These are phyloP conservation scores for Drosophila prosaltans DNA, from an alignment of 1,140 invertebrate species.

Conservation along the genomic window DNA sequence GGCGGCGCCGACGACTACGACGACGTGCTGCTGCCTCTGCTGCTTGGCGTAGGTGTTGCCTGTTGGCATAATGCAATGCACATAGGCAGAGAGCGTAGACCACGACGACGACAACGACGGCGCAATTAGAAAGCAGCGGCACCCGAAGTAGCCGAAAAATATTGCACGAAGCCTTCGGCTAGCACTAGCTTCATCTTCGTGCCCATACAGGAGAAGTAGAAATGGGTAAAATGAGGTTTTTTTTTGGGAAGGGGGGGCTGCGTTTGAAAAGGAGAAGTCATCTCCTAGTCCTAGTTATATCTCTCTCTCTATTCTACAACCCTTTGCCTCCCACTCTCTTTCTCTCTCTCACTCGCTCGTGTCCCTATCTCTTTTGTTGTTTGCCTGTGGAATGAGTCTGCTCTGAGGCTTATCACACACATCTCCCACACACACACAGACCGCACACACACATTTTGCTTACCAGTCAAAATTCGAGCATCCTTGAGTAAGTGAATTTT, in stretches of 20 bases:
- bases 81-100: slow-evolving; percentile 43
- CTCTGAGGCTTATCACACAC: slow-evolving; percentile 23
- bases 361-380: slow-evolving; percentile 29
- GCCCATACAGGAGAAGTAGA: not conserved
- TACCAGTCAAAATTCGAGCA: slow-evolving; percentile 73
- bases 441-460: slow-evolving; percentile 48
- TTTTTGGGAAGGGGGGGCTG: too few species aligned
- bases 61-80: slow-evolving; percentile 74
- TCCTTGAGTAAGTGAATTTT: slow-evolving; percentile 55
- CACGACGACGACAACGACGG: slow-evolving; percentile 23
- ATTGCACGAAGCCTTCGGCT: slow-evolving; percentile 61
- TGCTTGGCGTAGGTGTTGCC: slow-evolving; percentile 35
- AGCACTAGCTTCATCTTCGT: not conserved
- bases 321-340: not conserved
- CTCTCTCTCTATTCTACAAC: slow-evolving; percentile 1
- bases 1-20: slow-evolving; percentile 44
- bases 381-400: not conserved
- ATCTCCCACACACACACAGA: slow-evolving; percentile 7
- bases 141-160: slow-evolving; percentile 68
- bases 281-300: not conserved
- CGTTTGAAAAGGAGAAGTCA: slow-evolving; percentile 34
- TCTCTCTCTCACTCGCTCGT: not conserved
- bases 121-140: slow-evolving; percentile 75
- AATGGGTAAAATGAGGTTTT: too few species aligned
- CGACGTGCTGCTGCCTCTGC: slow-evolving; percentile 40